Base-by-base conservation (phyloP, 2,113 vertebrate genomes). In the Xiphias gladius region DNA sequence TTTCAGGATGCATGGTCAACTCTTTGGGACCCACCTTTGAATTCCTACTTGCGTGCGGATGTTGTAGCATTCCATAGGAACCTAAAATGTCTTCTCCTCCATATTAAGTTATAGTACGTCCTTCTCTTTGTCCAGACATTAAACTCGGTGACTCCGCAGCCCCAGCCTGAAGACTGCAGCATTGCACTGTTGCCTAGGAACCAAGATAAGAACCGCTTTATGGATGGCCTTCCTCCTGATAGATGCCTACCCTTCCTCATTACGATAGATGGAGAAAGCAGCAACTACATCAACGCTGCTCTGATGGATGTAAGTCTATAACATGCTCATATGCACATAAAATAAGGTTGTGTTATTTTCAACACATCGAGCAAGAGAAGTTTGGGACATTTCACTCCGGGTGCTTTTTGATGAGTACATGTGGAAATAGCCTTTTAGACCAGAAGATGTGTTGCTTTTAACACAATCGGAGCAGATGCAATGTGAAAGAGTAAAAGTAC, bases 221-320 rank as follows among this genome's bases (percentile, higher is more conserved):
- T 99, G 97, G 98, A 99, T 92, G 97, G 97, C 94, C 96, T 99
- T 86, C 98, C 98, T 87, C 98, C 98, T 73, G 98, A 99, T 91
- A 96, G 98, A 96, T 99, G 98, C 94, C 96, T 99, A 88, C 98
- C 98, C 88, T 99, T 99, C 95, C 96, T 99, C 96, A 99, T 99
- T 90, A 99, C 98, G 83, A 97, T 99, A 88, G 98, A 99, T 52
- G 98, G 98, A 55, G 98, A 99, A 90, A 99, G 98, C 94, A 99
- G 98, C 94, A 99, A 99, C 96, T 99, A 99, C 95, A 99, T 99
- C 95, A 99, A 99, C 78, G 98, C 98, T 74, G 98, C 98, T 70
- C 97, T 99, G 91, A 98, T 99, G 97, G 98, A 99, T 5, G 98
- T 99, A 97, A 97, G 98, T 96, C 39, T 32, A 22, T 24, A 10